phyloP scores from a whole-genome alignment of 2,797 vertebrate species.

The Danio kyathit region DNA sequence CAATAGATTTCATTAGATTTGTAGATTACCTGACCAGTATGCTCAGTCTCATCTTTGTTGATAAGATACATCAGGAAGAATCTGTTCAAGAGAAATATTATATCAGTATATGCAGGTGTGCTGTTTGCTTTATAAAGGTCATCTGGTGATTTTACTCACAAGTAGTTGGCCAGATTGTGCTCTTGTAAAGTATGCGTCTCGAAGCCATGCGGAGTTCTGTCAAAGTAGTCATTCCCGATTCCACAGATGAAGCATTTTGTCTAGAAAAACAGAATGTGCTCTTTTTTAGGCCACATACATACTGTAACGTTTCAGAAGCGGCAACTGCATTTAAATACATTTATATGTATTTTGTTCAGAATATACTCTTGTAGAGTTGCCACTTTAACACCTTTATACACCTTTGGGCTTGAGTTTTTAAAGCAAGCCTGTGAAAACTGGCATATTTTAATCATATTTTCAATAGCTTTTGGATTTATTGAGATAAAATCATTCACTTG shows the following conservation, averaged over 20 bases:
- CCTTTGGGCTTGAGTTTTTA: too few relatives aligned
- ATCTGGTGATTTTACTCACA: slow-evolving; percentile 83
- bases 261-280: slow-evolving; percentile 70
- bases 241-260: slow-evolving; percentile 99
- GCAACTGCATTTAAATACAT: too few relatives aligned
- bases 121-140: not conserved
- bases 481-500: too few relatives aligned
- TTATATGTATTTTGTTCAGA: too few relatives aligned
- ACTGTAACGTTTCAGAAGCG: too few relatives aligned
- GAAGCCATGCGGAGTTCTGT: slow-evolving; percentile 95
- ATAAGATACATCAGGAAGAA: slow-evolving; percentile 99
- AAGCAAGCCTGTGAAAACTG: too few relatives aligned
- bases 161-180: slow-evolving; percentile 98
- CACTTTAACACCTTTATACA: too few relatives aligned
- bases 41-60: slow-evolving; percentile 99
- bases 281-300: not conserved
- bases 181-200: slow-evolving; percentile 98
- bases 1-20: slow-evolving; percentile 46
- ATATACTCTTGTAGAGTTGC: too few relatives aligned
- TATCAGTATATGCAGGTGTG: not conserved
- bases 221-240: slow-evolving; percentile 98
- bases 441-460: too few relatives aligned
- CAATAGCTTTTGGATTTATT: too few relatives aligned
- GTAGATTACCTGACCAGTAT: slow-evolving; percentile 91
- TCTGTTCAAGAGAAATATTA: slow-evolving; percentile 73